These are phyloP conservation scores for Linyphia triangularis DNA, from an alignment of 2,888 invertebrate species.

Conservation along the genomic window DNA sequence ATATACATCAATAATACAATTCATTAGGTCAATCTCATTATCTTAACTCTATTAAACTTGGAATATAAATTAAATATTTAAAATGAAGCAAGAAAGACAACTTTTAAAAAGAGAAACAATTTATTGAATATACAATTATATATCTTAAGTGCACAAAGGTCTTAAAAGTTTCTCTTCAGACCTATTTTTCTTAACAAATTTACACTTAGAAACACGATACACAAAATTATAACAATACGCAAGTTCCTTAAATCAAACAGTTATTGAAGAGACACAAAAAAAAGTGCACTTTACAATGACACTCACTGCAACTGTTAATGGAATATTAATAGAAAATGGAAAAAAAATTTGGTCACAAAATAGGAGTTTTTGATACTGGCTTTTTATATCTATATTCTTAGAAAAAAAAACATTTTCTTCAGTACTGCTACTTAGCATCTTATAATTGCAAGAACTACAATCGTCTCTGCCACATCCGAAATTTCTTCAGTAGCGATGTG, in stretches of 20 bases:
- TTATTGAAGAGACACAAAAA: constrained; percentile 9
- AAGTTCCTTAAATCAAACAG: constrained; percentile 6
- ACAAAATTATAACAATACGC: constrained; percentile 16
- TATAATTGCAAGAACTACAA: constrained; percentile 56
- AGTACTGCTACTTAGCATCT: constrained; percentile 48
- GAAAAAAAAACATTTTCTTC: constrained; percentile 46
- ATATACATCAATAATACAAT: no score
- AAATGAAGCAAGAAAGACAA: background rate
- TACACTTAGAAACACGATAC: constrained; percentile 8
- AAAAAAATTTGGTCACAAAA: constrained; percentile 33
- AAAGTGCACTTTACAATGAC: constrained; percentile 30
- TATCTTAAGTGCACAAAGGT: constrained; percentile 24
- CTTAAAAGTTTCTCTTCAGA: constrained; percentile 20
- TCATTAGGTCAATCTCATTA: no score
- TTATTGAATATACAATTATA: constrained; percentile 64
- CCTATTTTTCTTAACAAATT: constrained; percentile 22
- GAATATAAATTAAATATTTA: no score
- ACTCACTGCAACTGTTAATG: constrained; percentile 31
- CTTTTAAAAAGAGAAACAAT: constrained; percentile 58
- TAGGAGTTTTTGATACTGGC: constrained; percentile 38
- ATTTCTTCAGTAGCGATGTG: constrained; percentile 12
- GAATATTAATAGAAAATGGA: constrained; percentile 15
- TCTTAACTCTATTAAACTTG: no score
- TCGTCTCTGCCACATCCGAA: constrained; percentile 24
- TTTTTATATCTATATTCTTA: constrained; percentile 30